These are phyloP conservation scores for Eciton burchellii DNA, from an alignment of 1,140 invertebrate species.

Conservation along the genomic window DNA sequence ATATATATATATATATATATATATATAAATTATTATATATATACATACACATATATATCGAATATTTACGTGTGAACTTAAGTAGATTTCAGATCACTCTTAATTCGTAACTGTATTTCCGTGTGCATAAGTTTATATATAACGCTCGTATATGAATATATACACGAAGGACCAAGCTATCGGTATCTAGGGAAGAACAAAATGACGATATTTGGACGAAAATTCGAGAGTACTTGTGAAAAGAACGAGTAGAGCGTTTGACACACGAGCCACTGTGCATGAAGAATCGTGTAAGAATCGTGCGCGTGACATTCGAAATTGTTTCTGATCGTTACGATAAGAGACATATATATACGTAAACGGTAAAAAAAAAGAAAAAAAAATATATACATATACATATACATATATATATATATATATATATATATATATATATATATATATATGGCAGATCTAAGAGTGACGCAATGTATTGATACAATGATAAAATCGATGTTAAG, in stretches of 20 bases:
- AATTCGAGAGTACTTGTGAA: constrained; percentile 60
- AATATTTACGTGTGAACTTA: constrained; percentile 75
- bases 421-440: too few species aligned
- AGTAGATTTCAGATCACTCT: constrained; percentile 82
- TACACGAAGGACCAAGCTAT: constrained; percentile 59
- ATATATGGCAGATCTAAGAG: constrained; percentile 79
- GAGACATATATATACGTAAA: too few species aligned
- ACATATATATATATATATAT: too few species aligned
- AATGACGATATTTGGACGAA: constrained; percentile 31
- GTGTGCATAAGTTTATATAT: constrained; percentile 4
- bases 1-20: constrained; percentile 62
- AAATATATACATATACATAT: too few species aligned
- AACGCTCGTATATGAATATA: constrained; percentile 59
- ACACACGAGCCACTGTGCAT: constrained; percentile 73
- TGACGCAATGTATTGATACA: constrained; percentile 71
- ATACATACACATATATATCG: constrained; percentile 66
- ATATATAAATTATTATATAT: constrained; percentile 52
- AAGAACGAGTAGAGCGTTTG: constrained; percentile 69
- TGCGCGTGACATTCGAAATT: constrained; percentile 69
- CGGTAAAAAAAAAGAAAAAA: too few species aligned
- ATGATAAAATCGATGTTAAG: constrained; percentile 75
- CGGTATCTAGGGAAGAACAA: constrained; percentile 22
- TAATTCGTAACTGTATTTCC: constrained; percentile 67
- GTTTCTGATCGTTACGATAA: constrained; percentile 71
- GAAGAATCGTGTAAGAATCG: constrained; percentile 61